Conservation (phyloP, 2,113 vertebrate species). For the Syngnathus floridae region DNA sequence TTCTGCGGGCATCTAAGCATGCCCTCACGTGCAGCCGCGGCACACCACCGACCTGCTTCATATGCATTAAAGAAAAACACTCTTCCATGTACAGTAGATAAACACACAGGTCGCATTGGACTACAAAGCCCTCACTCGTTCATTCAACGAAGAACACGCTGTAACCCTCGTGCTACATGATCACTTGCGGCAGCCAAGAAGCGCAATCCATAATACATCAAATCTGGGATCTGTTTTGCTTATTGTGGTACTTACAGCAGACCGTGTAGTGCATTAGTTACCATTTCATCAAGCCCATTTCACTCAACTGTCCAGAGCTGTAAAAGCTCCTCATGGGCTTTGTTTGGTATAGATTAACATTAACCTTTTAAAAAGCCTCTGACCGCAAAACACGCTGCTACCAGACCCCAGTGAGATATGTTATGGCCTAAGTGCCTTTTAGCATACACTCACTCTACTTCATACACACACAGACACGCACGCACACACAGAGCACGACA, state of each 20-base stretch:
- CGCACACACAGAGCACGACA: conserved; percentile 48
- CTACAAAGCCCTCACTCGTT: conserved; percentile 43
- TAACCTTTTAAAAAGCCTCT: conserved; percentile 76
- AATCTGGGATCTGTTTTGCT: conserved; percentile 39
- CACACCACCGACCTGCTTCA: conserved; percentile 58
- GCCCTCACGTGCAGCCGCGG: conserved; percentile 45
- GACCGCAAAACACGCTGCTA: conserved; percentile 71
- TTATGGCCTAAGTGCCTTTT: conserved; percentile 76
- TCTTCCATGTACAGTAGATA: conserved; percentile 69
- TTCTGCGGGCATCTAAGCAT: conserved; percentile 52
- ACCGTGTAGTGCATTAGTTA: conserved; percentile 51
- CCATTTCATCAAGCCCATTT: conserved; percentile 69
- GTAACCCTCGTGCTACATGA: conserved; percentile 57
- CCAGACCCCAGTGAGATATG: conserved; percentile 71
- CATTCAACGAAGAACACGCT: conserved; percentile 47
- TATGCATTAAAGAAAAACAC: conserved; percentile 67
- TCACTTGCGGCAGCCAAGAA: conserved; percentile 34
- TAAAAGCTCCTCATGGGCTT: conserved; percentile 72
- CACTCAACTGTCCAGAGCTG: conserved; percentile 64
- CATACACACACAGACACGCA: conserved; percentile 40
- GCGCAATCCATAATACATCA: conserved; percentile 21
- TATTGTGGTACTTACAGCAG: conserved; percentile 60
- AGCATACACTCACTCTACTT: conserved; percentile 54
- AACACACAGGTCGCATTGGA: conserved; percentile 64
- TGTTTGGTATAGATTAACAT: conserved; percentile 77